Conservation (phyloP, 2,888 invertebrate genomes). For the Branchinecta sandiegonensis region DNA sequence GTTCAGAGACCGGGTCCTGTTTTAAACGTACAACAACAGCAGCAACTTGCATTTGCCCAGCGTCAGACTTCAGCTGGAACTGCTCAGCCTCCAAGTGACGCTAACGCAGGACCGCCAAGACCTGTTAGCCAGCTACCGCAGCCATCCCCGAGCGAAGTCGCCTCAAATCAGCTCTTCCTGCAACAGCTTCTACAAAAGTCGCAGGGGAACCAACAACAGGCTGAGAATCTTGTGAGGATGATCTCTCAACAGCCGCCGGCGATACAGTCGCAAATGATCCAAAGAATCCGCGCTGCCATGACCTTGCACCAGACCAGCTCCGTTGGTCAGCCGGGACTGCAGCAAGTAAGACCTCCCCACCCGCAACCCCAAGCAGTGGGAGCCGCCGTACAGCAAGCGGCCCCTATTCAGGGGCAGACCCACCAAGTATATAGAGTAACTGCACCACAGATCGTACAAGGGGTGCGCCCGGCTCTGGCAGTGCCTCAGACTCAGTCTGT, state of each 20-base stretch:
- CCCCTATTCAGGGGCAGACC: not conserved
- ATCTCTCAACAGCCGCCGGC: not conserved
- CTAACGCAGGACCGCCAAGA: not conserved
- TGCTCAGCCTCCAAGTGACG: no score
- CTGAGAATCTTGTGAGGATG: conserved; percentile 26
- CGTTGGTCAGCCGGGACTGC: not conserved
- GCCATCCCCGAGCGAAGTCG: not conserved
- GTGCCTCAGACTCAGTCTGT: not conserved
- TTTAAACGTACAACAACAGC: not conserved
- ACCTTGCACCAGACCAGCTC: not conserved
- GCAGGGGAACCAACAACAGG: conserved; percentile 31
- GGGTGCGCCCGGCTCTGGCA: not conserved
- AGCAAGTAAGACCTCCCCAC: not conserved
- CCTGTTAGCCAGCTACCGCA: conserved; percentile 4
- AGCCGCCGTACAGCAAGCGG: not conserved
- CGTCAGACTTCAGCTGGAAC: not conserved
- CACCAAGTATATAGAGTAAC: not conserved
- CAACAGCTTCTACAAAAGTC: conserved; percentile 27
- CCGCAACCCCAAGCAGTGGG: not conserved
- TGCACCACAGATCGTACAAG: not conserved
- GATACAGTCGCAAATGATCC: conserved; percentile 12
- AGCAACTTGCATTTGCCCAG: not conserved
- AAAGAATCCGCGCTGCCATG: conserved; percentile 9
- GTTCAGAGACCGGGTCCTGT: conserved; percentile 9
- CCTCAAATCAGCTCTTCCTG: conserved; percentile 25